Base-by-base conservation (phyloP, 2,113 vertebrate species). In the Prochilodus magdalenae region DNA sequence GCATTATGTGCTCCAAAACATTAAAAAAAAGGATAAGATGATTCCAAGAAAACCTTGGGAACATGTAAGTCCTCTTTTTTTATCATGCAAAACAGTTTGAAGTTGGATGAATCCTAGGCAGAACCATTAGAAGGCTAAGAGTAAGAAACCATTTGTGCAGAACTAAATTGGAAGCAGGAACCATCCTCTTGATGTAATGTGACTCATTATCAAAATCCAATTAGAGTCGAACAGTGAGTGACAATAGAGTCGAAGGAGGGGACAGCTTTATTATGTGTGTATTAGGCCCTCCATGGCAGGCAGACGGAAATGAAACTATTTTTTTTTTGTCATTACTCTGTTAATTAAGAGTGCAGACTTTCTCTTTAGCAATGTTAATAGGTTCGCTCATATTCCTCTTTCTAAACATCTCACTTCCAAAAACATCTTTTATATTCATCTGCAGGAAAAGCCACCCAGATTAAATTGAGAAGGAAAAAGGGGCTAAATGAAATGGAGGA, bases 141-240 rank as follows among this genome's bases (percentile, higher is more conserved):
- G 27, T 30, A 30, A 73, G 47, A 66, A 83, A 49, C 44, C 20
- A 79, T 60, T 82, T 55, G 27, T 33, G 73, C 63, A 60, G 66
- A 82, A 82, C 51, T 72, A 66, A 73, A 75, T 29, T 44, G 67
- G 83, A 84, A 83, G 79, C 4, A 79, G 84, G 78, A 83, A 44
- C 71, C 67, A 77, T 72, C 33, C 15, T 30, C 89, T 89, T 90
- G 76, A 84, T 89, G 86, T 78, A 87, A 87, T 91, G 57, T 85
- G 80, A 82, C 63, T 84, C 79, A 82, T 86, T 82, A 86, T 84
- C 87, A 84, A 87, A 92, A 91, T 83, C 74, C 80, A 91, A 92
- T 91, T 90, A 90, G 86, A 86, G 77, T 81, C 73, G 84, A 87
- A 89, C 47, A 84, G 77, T 22, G 75, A 86, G 51, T 85, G 81